Percentiles rank a stretch among this genome's conserved stretches.
Evolutionary conservation across 2,888 invertebrate species (phyloP).

Genomic region (Xestia c-nigrum): DNA sequence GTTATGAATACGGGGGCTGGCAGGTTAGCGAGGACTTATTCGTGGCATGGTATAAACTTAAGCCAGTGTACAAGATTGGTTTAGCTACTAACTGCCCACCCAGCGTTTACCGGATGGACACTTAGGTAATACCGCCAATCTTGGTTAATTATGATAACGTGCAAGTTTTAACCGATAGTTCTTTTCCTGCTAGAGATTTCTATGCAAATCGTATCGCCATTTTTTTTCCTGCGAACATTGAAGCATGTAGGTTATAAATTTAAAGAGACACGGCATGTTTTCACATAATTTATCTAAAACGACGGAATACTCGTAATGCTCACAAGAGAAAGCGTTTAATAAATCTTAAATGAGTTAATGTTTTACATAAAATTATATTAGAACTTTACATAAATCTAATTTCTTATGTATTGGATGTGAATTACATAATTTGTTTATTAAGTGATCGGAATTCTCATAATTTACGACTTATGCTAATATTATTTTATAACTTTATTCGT

Average conservation of each 20-base stretch:
- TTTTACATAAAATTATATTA: constrained; percentile 9
- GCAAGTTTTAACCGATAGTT: constrained; percentile 11
- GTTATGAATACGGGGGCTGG: too few relatives aligned
- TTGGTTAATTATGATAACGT: neutral
- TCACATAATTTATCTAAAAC: constrained; percentile 33
- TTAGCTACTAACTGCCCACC: neutral
- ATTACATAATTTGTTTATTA: constrained; percentile 26
- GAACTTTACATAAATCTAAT: constrained; percentile 40
- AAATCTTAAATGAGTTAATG: constrained; percentile 5
- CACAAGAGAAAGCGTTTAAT: constrained; percentile 41
- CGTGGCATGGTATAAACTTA: neutral
- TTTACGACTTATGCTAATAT: constrained; percentile 30
- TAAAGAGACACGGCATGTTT: constrained; percentile 5
- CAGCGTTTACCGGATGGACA: neutral
- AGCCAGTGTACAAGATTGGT: too few relatives aligned
- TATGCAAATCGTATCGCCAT: constrained; percentile 27
- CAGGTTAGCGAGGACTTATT: neutral
- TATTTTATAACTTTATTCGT: constrained; percentile 7
- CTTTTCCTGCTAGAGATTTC: neutral
- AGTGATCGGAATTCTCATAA: neutral
- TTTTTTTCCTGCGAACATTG: constrained; percentile 18
- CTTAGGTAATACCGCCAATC: neutral
- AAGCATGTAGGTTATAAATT: constrained; percentile 11
- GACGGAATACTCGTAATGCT: constrained; percentile 23
- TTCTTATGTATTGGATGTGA: constrained; percentile 9